These are phyloP conservation scores for Mesorhabditis belari DNA, from an alignment of 2,888 invertebrate species.

Conservation along the genomic window DNA sequence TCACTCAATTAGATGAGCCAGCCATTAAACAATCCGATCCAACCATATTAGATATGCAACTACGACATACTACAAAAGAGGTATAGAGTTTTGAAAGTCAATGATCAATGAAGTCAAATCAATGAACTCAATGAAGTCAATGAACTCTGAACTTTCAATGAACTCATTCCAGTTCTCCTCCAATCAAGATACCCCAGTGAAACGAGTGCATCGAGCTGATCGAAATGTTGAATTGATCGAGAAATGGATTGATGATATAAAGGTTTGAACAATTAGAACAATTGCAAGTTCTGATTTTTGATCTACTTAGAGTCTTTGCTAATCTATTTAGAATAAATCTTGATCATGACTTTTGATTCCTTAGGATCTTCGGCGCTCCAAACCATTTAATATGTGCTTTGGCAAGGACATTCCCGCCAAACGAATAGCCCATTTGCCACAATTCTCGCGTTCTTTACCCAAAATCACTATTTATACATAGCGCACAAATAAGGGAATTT, in stretches of 20 bases:
- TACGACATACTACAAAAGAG: slow-evolving; percentile 68
- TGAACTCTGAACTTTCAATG: background rate
- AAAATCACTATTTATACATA: too few species aligned
- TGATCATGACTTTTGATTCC: slow-evolving; percentile 54
- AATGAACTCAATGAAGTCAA: background rate
- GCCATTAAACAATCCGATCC: slow-evolving; percentile 89
- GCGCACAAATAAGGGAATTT: too few species aligned
- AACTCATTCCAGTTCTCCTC: slow-evolving; percentile 2
- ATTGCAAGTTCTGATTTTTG: background rate
- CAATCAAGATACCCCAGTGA: slow-evolving; percentile 60
- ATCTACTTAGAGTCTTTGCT: background rate
- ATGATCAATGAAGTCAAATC: background rate
- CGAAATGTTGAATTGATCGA: slow-evolving; percentile 74
- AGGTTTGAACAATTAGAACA: slow-evolving; percentile 16
- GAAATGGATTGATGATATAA: slow-evolving; percentile 71
- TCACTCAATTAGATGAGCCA: slow-evolving; percentile 71
- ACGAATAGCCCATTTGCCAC: too few species aligned
- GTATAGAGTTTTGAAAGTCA: background rate
- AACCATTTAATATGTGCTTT: too few species aligned
- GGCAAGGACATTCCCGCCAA: too few species aligned
- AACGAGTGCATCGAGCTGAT: slow-evolving; percentile 75
- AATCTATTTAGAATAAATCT: too few species aligned
- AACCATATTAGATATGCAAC: slow-evolving; percentile 81
- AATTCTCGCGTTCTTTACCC: too few species aligned
- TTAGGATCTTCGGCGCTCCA: slow-evolving; percentile 79